These are phyloP conservation scores for Phallusia fumigata DNA, from an alignment of 23 tunicate genomes.

Conservation along the genomic window DNA sequence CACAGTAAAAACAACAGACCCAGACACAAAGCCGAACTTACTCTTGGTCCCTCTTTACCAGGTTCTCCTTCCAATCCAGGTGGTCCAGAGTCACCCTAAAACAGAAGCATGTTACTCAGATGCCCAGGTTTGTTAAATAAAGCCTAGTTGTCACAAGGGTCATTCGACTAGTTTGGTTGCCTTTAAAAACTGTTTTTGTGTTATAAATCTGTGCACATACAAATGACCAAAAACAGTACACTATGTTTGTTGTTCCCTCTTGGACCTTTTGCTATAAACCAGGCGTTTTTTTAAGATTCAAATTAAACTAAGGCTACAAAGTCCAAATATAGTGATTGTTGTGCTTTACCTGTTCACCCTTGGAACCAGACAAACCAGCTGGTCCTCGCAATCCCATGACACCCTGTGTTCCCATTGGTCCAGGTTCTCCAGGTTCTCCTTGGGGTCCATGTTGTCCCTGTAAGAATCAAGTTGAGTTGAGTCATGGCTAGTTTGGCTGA, in stretches of 20 bases:
- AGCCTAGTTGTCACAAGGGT: too few species aligned
- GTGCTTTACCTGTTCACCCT: constrained; percentile 66
- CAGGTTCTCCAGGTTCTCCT: constrained; percentile 79
- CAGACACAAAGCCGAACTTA: too few species aligned
- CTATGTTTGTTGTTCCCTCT: too few species aligned
- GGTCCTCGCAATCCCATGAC: constrained; percentile 79
- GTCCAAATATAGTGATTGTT: background rate
- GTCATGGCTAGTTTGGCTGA: background rate
- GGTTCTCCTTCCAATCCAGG: constrained; percentile 86
- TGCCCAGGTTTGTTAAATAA: too few species aligned
- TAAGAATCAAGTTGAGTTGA: background rate
- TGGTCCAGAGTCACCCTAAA: constrained; percentile 78
- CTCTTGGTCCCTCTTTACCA: constrained; percentile 75
- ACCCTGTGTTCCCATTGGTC: constrained; percentile 90
- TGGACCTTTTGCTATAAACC: too few species aligned
- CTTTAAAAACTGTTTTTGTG: too few species aligned
- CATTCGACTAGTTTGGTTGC: too few species aligned
- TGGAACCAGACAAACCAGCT: constrained; percentile 75
- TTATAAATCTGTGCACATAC: too few species aligned
- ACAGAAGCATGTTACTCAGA: background rate
- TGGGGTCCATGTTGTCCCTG: constrained; percentile 77
- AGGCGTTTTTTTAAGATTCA: too few species aligned
- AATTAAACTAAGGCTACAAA: background rate
- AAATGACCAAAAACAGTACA: too few species aligned
- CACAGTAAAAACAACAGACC: background rate